Evolutionary conservation across 1,140 invertebrate species (phyloP).

Genomic region (Semibalanus balanoides): DNA sequence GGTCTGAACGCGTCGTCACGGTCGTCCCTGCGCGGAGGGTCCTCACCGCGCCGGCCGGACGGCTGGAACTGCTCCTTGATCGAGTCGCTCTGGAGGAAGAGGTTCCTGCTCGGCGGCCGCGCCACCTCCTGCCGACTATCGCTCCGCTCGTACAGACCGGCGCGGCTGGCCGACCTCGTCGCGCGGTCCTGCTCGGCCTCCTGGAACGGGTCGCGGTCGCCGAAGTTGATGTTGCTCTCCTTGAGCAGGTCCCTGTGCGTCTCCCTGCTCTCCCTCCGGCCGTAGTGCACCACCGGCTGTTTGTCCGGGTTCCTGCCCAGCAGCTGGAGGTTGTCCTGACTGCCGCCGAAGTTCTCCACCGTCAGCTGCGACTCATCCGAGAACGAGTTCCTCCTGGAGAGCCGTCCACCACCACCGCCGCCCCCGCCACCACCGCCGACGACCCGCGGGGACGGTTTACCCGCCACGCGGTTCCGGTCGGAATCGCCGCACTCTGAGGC

Average conservation of each 20-base stretch:
- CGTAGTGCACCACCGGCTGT: slow-evolving; percentile 38
- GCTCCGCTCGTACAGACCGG: slow-evolving; percentile 9
- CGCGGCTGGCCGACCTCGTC: not conserved
- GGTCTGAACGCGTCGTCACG: not conserved
- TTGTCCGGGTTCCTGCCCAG: slow-evolving; percentile 60
- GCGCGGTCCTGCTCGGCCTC: not conserved
- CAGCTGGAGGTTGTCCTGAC: slow-evolving; percentile 50
- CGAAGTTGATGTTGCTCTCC: slow-evolving; percentile 6
- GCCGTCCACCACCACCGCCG: slow-evolving; percentile 49
- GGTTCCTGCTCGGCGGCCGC: not conserved
- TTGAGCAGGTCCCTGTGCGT: slow-evolving; percentile 12
- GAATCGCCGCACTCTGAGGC: slow-evolving; percentile 15
- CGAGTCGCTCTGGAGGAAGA: not conserved
- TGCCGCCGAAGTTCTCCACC: slow-evolving; percentile 80
- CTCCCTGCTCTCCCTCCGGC: slow-evolving; percentile 13
- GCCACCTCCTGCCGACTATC: slow-evolving; percentile 15
- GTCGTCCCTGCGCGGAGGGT: not conserved
- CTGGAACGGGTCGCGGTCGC: slow-evolving; percentile 5
- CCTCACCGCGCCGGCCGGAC: too few relatives aligned
- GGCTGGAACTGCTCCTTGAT: not conserved
- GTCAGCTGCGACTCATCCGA: slow-evolving; percentile 64
- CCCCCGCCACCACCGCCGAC: slow-evolving; percentile 13
- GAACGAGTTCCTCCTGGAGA: slow-evolving; percentile 66
- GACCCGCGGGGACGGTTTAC: slow-evolving; percentile 14
- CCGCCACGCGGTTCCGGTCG: slow-evolving; percentile 13